Evolutionary conservation across 2,888 invertebrate species (phyloP).

Genomic region (Macropis europaea): DNA sequence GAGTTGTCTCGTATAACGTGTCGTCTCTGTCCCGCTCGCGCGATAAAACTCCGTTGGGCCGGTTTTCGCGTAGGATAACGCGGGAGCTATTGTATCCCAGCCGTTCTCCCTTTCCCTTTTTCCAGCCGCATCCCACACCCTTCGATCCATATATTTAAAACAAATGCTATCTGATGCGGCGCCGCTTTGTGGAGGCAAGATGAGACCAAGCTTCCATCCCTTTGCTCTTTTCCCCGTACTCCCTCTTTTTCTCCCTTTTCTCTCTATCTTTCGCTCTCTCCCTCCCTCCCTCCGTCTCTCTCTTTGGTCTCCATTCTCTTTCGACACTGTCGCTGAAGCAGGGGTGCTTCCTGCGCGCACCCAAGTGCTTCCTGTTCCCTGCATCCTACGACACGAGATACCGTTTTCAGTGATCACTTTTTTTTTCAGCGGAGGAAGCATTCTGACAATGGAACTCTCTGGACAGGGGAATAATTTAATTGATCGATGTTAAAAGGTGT

Average conservation of each 20-base stretch:
- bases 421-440: neutral
- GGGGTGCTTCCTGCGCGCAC: conserved; percentile 63
- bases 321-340: conserved; percentile 61
- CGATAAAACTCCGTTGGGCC: conserved; percentile 47
- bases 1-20: conserved; percentile 72
- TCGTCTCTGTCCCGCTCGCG: conserved; percentile 9
- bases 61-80: conserved; percentile 68
- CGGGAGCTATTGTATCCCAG: conserved; percentile 72
- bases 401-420: conserved; percentile 15
- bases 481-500: conserved; percentile 2
- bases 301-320: conserved; percentile 52
- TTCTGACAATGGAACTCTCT: too few relatives aligned
- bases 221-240: conserved; percentile 57
- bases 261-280: neutral
- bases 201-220: conserved; percentile 70
- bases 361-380: conserved; percentile 61
- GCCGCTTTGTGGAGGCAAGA: conserved; percentile 76
- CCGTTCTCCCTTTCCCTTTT: conserved; percentile 53
- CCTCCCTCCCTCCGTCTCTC: conserved; percentile 4
- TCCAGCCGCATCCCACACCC: conserved; percentile 55
- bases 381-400: conserved; percentile 51
- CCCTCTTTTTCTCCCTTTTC: conserved; percentile 31
- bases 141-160: conserved; percentile 79
- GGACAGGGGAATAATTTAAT: conserved; percentile 29
- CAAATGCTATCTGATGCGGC: conserved; percentile 79